phyloP scores from a whole-genome alignment of 2,888 invertebrate species.

The Drosophila prolongata region DNA sequence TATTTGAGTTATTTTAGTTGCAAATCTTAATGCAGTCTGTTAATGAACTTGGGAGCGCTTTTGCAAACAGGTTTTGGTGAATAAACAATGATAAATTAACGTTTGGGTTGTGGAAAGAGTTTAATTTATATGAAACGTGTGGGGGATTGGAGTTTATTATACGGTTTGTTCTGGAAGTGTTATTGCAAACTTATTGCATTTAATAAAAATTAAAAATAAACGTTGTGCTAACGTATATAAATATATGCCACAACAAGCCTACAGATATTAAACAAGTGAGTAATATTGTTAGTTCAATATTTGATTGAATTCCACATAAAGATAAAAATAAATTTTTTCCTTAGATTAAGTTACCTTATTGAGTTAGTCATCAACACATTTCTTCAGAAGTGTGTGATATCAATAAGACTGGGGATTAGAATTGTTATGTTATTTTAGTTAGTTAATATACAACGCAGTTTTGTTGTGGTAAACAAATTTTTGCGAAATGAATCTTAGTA shows the following conservation, averaged over 20 bases:
- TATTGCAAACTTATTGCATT: neutral
- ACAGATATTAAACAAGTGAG: neutral
- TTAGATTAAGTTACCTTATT: neutral
- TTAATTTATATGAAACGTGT: neutral
- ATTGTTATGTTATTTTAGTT: neutral
- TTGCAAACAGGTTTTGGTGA: slow-evolving; percentile 16
- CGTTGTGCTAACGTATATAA: neutral
- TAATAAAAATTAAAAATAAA: neutral
- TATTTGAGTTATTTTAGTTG: slow-evolving; percentile 3
- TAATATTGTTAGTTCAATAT: slow-evolving; percentile 2
- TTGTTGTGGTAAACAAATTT: slow-evolving; percentile 1
- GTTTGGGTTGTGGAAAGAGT: neutral
- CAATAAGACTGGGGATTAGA: no score
- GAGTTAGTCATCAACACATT: slow-evolving; percentile 10
- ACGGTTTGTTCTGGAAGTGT: neutral
- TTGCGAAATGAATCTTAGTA: neutral
- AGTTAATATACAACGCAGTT: neutral
- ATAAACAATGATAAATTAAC: slow-evolving; percentile 3
- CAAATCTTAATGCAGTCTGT: slow-evolving; percentile 3
- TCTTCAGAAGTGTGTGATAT: neutral
- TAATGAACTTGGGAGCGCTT: slow-evolving; percentile 25
- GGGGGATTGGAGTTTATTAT: slow-evolving; percentile 5
- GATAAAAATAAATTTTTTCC: neutral
- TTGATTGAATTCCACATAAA: neutral
- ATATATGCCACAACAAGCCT: neutral